Evolutionary conservation across 2,888 invertebrate genomes (phyloP), one percentile per base, ranked within the genome.

Genomic region (Conomelus anceps): DNA sequence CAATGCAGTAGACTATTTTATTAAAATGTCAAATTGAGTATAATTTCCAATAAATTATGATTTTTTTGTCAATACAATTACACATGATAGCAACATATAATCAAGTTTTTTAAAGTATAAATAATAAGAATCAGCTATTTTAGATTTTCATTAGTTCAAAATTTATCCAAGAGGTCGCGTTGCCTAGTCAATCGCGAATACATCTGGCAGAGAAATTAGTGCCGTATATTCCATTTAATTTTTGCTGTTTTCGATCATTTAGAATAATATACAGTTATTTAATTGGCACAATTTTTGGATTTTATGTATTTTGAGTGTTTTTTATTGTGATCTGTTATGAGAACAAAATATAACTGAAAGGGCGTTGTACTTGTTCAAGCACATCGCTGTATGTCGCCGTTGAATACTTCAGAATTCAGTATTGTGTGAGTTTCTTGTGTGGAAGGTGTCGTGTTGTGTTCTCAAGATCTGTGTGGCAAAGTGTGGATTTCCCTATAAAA

Each of bases 401-500:
- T 63, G 63, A 63, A 63, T n/a, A n/a, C 63, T 63, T 63, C 63
- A n/a, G 3, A 34, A 9, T n/a, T 86, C 87, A 87, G 87, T 85
- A 87, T 89, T 87, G 89, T 88, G 87, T 89, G 63, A 26, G 87
- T 87, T 89, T 41, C 86, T 86, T 41, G 89, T 87, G 86, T 41
- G 84, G 41, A 86, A 41, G 86, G 23, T 89, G 23, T 87, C 13
- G 89, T 89, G 89, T 89, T 87, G 24, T 34, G 87, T 87, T 22
- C 22, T 24, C 9, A n/a, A 22, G 86, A 63, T 63, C 86, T 86
- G 86, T 86, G 86, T 86, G 87, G 89, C 89, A 90, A 89, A 90
- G 89, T 90, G 90, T 89, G 90, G 90, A 90, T 89, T 89, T 86
- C 88, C 29, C 23, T 86, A 41, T 89, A 86, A 89, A 88, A 88